Evolutionary conservation across 2,113 vertebrate genomes (phyloP).

Genomic region (Dipodomys stephensi): DNA sequence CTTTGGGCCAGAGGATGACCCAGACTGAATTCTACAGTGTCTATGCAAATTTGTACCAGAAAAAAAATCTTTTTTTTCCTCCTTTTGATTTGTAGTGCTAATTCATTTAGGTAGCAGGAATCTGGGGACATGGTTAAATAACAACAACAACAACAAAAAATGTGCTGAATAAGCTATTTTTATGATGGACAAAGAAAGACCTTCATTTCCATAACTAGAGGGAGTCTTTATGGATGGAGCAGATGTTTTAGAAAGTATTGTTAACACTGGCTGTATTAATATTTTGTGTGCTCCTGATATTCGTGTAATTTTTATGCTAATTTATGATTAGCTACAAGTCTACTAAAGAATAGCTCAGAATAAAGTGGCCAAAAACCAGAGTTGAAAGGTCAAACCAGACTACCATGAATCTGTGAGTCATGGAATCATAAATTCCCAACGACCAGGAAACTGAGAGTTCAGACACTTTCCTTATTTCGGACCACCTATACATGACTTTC

Average conservation of each 20-base stretch:
- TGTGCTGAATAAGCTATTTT: not conserved
- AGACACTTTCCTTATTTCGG: not conserved
- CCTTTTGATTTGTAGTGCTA: not conserved
- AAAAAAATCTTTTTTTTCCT: not conserved
- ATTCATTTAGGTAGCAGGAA: not conserved
- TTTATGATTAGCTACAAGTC: not conserved
- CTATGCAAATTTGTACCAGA: not conserved
- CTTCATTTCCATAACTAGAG: not conserved
- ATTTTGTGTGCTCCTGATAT: slow-evolving; percentile 14
- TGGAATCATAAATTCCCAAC: not conserved
- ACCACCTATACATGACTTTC: not conserved
- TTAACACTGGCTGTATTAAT: not conserved
- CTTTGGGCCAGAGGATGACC: not conserved
- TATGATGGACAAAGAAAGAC: not conserved
- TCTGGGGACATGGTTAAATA: not conserved
- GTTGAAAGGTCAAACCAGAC: not conserved
- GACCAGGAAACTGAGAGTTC: not conserved
- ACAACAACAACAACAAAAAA: not conserved
- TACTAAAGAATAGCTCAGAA: not conserved
- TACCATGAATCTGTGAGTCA: not conserved
- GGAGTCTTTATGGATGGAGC: not conserved
- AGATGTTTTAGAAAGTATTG: not conserved
- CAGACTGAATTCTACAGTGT: slow-evolving; percentile 14
- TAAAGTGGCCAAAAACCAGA: not conserved
- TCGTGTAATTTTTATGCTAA: slow-evolving; percentile 20